Conservation (phyloP, 2,113 vertebrate genomes). For the Rhodinocichla rosea region DNA sequence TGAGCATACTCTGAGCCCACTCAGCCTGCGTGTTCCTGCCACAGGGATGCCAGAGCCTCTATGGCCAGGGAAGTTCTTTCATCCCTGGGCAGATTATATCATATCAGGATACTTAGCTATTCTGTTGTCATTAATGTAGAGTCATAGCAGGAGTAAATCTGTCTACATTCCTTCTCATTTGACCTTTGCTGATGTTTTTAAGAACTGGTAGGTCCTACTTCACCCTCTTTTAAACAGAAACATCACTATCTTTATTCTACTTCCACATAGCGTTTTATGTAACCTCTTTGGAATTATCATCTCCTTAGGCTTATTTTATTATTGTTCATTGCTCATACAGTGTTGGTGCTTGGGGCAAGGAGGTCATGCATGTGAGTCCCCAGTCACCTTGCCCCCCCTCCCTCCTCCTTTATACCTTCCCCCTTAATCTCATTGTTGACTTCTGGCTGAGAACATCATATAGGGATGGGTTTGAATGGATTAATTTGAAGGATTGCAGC, state of each 20-base stretch:
- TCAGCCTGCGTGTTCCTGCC: not conserved
- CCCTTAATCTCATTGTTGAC: not conserved
- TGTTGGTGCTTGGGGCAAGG: not conserved
- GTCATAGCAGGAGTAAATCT: not conserved
- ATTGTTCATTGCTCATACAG: not conserved
- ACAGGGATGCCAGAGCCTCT: not conserved
- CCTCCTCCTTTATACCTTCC: not conserved
- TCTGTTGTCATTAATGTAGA: not conserved
- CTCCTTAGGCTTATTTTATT: not conserved
- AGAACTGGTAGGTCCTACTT: not conserved
- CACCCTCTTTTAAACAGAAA: not conserved
- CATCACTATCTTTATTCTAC: not conserved
- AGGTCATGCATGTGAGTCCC: not conserved
- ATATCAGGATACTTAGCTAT: not conserved
- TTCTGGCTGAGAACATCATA: not conserved
- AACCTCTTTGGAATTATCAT: not conserved
- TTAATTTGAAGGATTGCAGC: conserved; percentile 14
- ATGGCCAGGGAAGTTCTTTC: not conserved
- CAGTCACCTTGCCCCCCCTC: not conserved
- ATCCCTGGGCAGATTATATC: not conserved
- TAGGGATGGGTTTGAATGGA: conserved; percentile 29
- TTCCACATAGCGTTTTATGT: not conserved
- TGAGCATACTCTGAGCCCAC: not conserved
- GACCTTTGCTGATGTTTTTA: not conserved
- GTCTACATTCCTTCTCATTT: not conserved